Percentiles rank a stretch among this genome's conserved stretches.
These are phyloP conservation scores for Ectropis grisescens DNA, from an alignment of 1,140 invertebrate genomes.

Conservation along the genomic window DNA sequence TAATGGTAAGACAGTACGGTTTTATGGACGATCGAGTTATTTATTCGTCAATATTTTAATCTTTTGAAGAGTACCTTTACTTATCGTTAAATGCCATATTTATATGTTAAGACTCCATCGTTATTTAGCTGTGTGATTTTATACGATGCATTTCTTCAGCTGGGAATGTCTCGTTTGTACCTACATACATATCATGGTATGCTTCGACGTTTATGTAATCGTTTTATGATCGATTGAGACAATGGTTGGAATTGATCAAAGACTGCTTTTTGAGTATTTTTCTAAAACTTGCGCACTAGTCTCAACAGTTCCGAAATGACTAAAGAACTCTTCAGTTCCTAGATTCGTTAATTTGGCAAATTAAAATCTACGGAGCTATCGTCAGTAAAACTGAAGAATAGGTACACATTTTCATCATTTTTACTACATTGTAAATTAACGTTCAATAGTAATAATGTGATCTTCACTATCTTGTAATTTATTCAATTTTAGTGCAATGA, in stretches of 20 bases:
- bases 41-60: slow-evolving; percentile 63
- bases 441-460: slow-evolving; percentile 39
- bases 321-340: too few relatives aligned
- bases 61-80: slow-evolving; percentile 59
- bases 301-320: too few relatives aligned
- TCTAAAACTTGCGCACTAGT: slow-evolving; percentile 12
- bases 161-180: slow-evolving; percentile 8
- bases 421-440: slow-evolving; percentile 19
- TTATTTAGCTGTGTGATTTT: slow-evolving; percentile 38
- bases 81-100: slow-evolving; percentile 67
- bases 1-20: slow-evolving; percentile 44
- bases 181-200: slow-evolving; percentile 29
- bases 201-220: slow-evolving; percentile 10
- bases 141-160: background rate
- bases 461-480: slow-evolving; percentile 56
- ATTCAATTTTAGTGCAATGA: slow-evolving; percentile 68
- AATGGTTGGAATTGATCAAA: slow-evolving; percentile 62
- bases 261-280: slow-evolving; percentile 51
- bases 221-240: slow-evolving; percentile 25
- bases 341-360: too few relatives aligned
- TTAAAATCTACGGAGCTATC: too few relatives aligned
- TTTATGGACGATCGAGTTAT: slow-evolving; percentile 58
- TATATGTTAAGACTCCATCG: slow-evolving; percentile 49
- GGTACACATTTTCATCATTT: slow-evolving; percentile 15
- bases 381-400: slow-evolving; percentile 26